A percentile compares a stretch with the other conserved stretches of the same genome.
Conservation (phyloP, 2,888 invertebrate species). For the Pterobdella sp. region DNA sequence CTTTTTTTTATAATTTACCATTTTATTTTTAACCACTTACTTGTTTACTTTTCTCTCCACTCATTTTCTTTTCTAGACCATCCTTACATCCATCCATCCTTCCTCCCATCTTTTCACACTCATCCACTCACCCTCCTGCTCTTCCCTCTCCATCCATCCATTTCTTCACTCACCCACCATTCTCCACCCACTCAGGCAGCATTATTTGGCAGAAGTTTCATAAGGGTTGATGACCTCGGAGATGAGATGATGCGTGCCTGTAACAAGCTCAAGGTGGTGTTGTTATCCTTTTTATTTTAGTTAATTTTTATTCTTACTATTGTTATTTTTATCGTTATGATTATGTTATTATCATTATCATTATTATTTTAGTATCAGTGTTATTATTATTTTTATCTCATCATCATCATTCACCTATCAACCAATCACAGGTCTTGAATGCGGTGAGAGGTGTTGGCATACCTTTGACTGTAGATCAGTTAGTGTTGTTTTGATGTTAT, state of each 20-base stretch:
- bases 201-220: conserved; percentile 87
- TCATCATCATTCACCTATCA: too few species aligned
- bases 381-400: too few species aligned
- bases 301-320: too few species aligned
- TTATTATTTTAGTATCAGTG: too few species aligned
- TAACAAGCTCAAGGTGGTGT: conserved; percentile 73
- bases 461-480: conserved; percentile 82
- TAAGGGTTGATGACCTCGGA: conserved; percentile 56
- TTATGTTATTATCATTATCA: too few species aligned
- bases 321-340: too few species aligned
- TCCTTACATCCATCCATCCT: too few species aligned
- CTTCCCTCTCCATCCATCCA: background rate
- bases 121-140: background rate
- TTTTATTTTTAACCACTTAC: background rate
- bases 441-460: conserved; percentile 79
- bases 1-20: background rate
- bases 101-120: background rate
- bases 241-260: conserved; percentile 72
- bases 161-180: background rate
- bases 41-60: background rate
- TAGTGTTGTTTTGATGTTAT: conserved; percentile 45
- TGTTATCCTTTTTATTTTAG: too few species aligned
- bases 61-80: too few species aligned
- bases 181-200: conserved; percentile 61
- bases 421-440: too few species aligned